A percentile compares a stretch with the other conserved stretches of the same genome.
phyloP scores from a whole-genome alignment of 2,888 invertebrate species.

The Choreutis nemorana region DNA sequence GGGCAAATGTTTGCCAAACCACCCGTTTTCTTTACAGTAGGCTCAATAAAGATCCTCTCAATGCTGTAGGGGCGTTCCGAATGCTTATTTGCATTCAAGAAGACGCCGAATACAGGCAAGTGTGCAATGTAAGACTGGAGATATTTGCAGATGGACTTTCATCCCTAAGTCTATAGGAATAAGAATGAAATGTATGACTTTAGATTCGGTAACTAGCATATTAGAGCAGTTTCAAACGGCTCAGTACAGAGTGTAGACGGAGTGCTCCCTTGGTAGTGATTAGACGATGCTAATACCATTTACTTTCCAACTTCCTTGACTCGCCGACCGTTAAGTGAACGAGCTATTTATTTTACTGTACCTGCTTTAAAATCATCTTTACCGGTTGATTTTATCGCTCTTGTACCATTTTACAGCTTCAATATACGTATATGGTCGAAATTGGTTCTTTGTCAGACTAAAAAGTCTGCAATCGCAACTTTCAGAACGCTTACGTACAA shows the following conservation, averaged over 20 bases:
- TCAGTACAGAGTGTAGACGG: slow-evolving; percentile 35
- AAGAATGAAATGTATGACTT: no score
- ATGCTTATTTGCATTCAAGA: slow-evolving; percentile 64
- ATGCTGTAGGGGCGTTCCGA: slow-evolving; percentile 58
- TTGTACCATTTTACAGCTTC: no score
- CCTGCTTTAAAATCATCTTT: slow-evolving; percentile 47
- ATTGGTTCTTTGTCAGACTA: no score
- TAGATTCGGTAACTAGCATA: no score
- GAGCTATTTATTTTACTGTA: slow-evolving; percentile 50
- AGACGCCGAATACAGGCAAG: slow-evolving; percentile 49
- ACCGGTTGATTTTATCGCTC: slow-evolving; percentile 28
- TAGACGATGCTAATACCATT: slow-evolving; percentile 64
- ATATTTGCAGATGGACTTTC: no score
- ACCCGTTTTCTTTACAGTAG: slow-evolving; percentile 44
- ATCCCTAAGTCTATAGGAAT: no score
- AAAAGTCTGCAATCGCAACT: no score
- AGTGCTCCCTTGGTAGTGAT: slow-evolving; percentile 61
- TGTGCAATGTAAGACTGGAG: no score
- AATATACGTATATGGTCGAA: no score
- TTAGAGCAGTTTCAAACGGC: slow-evolving; percentile 32
- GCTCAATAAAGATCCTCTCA: slow-evolving; percentile 55
- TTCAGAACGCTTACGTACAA: no score
- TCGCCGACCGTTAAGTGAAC: slow-evolving; percentile 54
- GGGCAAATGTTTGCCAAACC: slow-evolving; percentile 35
- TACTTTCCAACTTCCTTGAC: slow-evolving; percentile 60